Evolutionary conservation across 2,797 vertebrate genomes (phyloP).

Genomic region (Sarcophilus harrisii): DNA sequence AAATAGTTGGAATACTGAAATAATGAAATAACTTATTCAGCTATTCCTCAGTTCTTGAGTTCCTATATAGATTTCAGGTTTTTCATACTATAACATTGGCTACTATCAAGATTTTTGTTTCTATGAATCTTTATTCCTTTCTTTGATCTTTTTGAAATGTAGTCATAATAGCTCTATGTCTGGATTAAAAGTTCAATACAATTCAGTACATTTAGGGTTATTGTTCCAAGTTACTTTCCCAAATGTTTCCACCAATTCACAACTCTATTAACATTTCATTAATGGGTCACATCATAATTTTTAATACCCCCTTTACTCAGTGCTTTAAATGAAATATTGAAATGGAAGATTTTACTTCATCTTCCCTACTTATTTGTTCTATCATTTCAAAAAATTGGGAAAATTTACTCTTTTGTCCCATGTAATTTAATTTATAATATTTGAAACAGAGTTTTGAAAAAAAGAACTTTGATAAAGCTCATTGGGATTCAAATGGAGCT

Average conservation of each 20-base stretch:
- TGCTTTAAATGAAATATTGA: neutral
- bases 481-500: neutral
- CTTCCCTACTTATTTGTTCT: neutral
- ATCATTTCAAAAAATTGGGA: neutral
- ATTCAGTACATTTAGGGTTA: neutral
- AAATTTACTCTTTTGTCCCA: neutral
- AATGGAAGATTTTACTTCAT: neutral
- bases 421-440: neutral
- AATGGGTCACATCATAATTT: neutral
- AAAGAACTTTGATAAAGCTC: neutral
- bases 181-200: neutral
- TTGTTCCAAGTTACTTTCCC: neutral
- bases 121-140: neutral
- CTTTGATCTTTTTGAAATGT: neutral
- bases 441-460: neutral
- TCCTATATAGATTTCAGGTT: neutral
- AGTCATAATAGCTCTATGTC: neutral
- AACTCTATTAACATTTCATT: neutral
- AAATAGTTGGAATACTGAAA: too few relatives aligned
- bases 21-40: neutral
- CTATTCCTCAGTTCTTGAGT: neutral
- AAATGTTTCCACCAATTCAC: neutral
- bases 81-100: neutral
- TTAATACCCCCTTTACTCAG: neutral
- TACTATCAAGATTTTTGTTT: neutral